Base-by-base conservation (phyloP, 2,113 vertebrate genomes). In the Caracal caracal region DNA sequence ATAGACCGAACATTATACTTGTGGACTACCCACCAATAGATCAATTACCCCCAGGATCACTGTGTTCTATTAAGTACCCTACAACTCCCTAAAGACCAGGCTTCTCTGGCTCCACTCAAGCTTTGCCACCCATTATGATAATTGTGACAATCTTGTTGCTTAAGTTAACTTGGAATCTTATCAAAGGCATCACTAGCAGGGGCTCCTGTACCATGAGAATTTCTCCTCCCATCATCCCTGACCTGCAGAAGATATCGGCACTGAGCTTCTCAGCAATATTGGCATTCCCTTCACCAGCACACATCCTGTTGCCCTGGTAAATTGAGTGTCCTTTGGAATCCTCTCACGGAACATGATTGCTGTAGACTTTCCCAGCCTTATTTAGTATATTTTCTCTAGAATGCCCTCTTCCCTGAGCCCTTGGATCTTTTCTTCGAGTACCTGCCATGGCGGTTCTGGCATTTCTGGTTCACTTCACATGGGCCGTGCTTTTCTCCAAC, bases 241-340 rank as follows among this genome's bases (percentile, higher is more conserved):
- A 40, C 11, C 61, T 66, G 9, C 43, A 79, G 70, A 76, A 65
- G 40, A 43, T 11, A 76, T 11, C 10, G 35, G 9, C 49, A 59
- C 15, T 22, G 5, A 71, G 35, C n/a, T 91, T 83, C 76, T 89
- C 37, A 22, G 10, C 4, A 35, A 1, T 63, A 6, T 22, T 30
- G 8, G 3, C 2, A 0, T 5, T 47, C 10, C 8, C 28, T 13
- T 30, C 70, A 84, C 10, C 8, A 2, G n/a, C 40, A 37, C 12
- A 19, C 2, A n/a, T 11, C 19, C 73, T 4, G 11, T 16, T 16
- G 7, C 5, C 85, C n/a, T 66, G 30, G 24, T 79, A 71, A 79
- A 79, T 17, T 0, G 5, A 20, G 1, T 16, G 9, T 65, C 28
- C 35, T 68, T 40, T 28, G 33, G 59, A n/a, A n/a, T 9, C 28